Evolutionary conservation across 2,797 vertebrate species (phyloP).

Genomic region (Rhynchotus rufescens): DNA sequence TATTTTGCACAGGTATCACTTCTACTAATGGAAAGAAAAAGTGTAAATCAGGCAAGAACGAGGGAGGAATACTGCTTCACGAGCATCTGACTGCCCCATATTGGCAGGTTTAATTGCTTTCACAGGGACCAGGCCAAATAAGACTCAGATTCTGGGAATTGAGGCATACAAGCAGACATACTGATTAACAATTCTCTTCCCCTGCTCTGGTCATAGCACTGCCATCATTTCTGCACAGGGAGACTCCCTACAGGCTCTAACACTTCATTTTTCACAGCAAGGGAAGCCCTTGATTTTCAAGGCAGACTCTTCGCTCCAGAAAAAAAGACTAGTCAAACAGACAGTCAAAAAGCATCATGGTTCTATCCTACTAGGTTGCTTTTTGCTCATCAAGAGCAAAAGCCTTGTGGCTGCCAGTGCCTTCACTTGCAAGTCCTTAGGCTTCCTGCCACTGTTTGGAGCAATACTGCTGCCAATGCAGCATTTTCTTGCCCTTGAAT

Average conservation of each 20-base stretch:
- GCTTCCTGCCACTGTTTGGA: not conserved
- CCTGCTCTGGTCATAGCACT: not conserved
- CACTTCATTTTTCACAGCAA: not conserved
- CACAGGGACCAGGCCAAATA: not conserved
- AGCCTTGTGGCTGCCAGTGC: not conserved
- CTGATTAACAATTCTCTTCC: not conserved
- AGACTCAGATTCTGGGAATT: not conserved
- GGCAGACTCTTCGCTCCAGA: not conserved
- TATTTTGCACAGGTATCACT: not conserved
- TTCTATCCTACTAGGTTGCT: not conserved
- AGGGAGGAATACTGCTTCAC: not conserved
- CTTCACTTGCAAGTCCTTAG: not conserved
- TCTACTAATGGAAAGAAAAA: not conserved
- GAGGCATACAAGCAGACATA: not conserved
- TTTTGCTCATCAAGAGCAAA: fast-evolving
- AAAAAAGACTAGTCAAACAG: not conserved
- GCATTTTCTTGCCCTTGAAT: not conserved
- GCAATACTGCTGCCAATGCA: not conserved
- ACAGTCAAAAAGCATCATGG: not conserved
- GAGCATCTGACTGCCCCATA: not conserved
- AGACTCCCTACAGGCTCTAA: not conserved
- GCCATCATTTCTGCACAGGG: not conserved
- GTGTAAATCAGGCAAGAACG: not conserved
- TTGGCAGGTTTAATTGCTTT: not conserved
- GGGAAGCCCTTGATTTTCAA: not conserved